Evolutionary conservation across 1,140 invertebrate species (phyloP), one percentile per base, ranked within the genome.

Genomic region (Magallana gigas): DNA sequence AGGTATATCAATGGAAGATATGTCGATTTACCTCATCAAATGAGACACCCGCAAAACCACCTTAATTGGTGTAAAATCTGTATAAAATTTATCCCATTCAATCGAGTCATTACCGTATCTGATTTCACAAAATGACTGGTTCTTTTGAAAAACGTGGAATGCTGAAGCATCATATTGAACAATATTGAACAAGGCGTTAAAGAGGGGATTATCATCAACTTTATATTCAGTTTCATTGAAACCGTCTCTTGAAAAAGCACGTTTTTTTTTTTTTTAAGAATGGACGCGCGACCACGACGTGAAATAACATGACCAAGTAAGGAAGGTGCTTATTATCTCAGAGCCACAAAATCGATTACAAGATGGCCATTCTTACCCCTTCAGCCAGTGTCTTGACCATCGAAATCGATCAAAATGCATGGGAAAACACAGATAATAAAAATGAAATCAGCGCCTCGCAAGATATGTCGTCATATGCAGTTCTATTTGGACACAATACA

Each of bases 121-220:
- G 18, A 71, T 71, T 71, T 71, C 68, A 71, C 36, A 23, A 71
- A 71, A 71, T 71, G 18, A 71, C n/a, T 71, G 68, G 68, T 71
- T 71, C 68, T 71, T 29, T 71, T 71, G 6, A 71, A 23, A 71
- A 71, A 8, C 36, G 12, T 71, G 68, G 36, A 71, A 71, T 71
- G 68, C 8, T 71, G 36, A 23, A 71, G 68, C 7, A 23, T 71
- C 36, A 71, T 71, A 71, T 71, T 71, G 68, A 71, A 71, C 68
- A 71, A 71, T 71, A 71, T 71, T 71, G 68, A 23, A 71, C 68
- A 71, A 71, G 68, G 68, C 68, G 68, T 71, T 71, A 71, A 71
- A 71, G 36, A 71, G 68, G 36, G 12, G 68, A 71, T 71, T 71
- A 71, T 29, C 68, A 71, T 71, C 68, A 71, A 71, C 23, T 71